Evolutionary conservation across 2,113 vertebrate genomes (phyloP).

Genomic region (Brachyistius frenatus): DNA sequence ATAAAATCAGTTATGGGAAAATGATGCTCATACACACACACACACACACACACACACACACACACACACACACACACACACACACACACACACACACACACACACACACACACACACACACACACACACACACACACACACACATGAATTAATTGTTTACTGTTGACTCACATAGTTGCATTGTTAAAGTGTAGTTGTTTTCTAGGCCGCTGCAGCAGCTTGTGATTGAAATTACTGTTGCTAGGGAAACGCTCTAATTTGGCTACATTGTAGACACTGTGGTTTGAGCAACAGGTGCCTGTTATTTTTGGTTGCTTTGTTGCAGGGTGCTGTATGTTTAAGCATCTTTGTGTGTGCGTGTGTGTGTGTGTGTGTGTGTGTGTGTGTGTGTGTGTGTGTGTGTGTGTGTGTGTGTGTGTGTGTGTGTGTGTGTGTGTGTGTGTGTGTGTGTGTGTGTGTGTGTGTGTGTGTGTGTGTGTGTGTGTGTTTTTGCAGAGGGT

Average conservation of each 20-base stretch:
- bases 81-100: constrained; percentile 1
- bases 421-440: constrained; percentile 9
- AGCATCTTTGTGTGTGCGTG: constrained; percentile 47
- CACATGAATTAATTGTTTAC: constrained; percentile 45
- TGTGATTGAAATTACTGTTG: constrained; percentile 80
- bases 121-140: constrained; percentile 1
- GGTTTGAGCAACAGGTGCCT: constrained; percentile 85
- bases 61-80: not conserved
- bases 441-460: constrained; percentile 1
- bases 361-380: constrained; percentile 20
- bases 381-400: constrained; percentile 19
- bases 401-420: not conserved
- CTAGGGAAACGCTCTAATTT: constrained; percentile 83
- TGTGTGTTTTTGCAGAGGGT: constrained; percentile 17
- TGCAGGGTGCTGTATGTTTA: constrained; percentile 61
- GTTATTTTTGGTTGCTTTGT: constrained; percentile 80
- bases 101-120: not conserved
- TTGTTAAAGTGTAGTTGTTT: constrained; percentile 65
- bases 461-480: constrained; percentile 2
- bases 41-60: not conserved
- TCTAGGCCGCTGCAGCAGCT: constrained; percentile 69
- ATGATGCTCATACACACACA: not conserved
- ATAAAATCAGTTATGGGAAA: not conserved
- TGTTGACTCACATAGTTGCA: constrained; percentile 32
- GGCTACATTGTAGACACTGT: constrained; percentile 80